Percentiles rank a stretch among this genome's conserved stretches.
phyloP scores from a whole-genome alignment of 2,888 invertebrate genomes.

The Macroteleia sp. region DNA sequence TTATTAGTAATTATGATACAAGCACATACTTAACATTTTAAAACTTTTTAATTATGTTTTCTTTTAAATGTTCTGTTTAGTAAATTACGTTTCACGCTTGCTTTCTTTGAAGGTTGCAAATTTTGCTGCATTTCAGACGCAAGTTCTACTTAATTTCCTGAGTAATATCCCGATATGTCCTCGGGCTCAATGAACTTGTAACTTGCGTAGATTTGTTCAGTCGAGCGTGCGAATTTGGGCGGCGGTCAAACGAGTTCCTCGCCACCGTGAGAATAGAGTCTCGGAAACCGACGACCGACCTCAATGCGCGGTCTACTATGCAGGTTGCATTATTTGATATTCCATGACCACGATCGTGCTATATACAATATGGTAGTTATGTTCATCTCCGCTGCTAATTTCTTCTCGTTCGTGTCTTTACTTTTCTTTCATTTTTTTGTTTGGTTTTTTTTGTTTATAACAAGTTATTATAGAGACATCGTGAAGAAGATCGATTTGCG shows the following conservation, averaged over 20 bases:
- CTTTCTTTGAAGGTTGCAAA: no score
- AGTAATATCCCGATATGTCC: constrained; percentile 44
- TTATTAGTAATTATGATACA: no score
- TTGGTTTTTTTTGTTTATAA: constrained; percentile 9
- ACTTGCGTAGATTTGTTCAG: constrained; percentile 64
- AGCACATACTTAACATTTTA: no score
- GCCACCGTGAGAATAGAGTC: constrained; percentile 71
- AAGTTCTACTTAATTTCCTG: constrained; percentile 45
- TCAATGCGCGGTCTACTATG: constrained; percentile 68
- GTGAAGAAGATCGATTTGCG: constrained; percentile 16
- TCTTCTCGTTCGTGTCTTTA: constrained; percentile 27
- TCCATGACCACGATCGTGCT: constrained; percentile 59
- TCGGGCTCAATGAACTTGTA: constrained; percentile 62
- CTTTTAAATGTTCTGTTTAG: no score
- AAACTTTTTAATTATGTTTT: no score
- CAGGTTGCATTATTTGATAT: constrained; percentile 71
- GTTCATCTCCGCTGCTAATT: constrained; percentile 56
- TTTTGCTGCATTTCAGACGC: constrained; percentile 38
- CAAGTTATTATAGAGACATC: constrained; percentile 28
- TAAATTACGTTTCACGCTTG: no score
- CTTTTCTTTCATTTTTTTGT: constrained; percentile 28
- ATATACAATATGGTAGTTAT: constrained; percentile 57
- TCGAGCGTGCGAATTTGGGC: constrained; percentile 72
- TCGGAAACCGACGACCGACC: constrained; percentile 65
- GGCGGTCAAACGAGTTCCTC: constrained; percentile 71